Evolutionary conservation across 2,113 vertebrate species (phyloP).

Genomic region (Pipra filicauda): DNA sequence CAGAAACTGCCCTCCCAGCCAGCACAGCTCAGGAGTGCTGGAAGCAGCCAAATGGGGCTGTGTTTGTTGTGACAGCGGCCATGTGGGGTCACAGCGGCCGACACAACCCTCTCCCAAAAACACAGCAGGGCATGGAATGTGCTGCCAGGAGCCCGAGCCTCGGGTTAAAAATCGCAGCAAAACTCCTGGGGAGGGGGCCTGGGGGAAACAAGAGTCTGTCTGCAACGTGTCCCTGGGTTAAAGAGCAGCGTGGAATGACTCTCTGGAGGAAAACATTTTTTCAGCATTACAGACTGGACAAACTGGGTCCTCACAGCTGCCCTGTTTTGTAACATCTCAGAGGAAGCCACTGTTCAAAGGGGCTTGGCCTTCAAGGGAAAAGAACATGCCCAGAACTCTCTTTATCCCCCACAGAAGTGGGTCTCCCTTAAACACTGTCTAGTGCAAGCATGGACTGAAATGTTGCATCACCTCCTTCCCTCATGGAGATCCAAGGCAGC

Average conservation of each 20-base stretch:
- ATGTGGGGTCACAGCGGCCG: background rate
- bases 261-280: background rate
- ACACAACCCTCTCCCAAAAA: background rate
- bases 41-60: background rate
- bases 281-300: background rate
- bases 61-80: background rate
- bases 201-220: background rate
- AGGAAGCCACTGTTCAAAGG: background rate
- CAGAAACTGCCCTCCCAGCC: background rate
- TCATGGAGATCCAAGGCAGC: background rate
- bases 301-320: background rate
- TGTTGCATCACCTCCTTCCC: background rate
- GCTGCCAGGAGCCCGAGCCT: background rate
- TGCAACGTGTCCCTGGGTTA: background rate
- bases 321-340: background rate
- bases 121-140: rapidly evolving
- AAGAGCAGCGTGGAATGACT: background rate
- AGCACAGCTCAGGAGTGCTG: background rate
- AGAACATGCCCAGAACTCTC: background rate
- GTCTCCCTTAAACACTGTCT: background rate
- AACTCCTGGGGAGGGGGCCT: background rate
- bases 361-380: background rate
- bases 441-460: background rate
- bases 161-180: background rate
- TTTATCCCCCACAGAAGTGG: background rate